Percentiles rank a stretch among this genome's conserved stretches.
Evolutionary conservation across 2,888 invertebrate species (phyloP).

Genomic region (Encarsia formosa): DNA sequence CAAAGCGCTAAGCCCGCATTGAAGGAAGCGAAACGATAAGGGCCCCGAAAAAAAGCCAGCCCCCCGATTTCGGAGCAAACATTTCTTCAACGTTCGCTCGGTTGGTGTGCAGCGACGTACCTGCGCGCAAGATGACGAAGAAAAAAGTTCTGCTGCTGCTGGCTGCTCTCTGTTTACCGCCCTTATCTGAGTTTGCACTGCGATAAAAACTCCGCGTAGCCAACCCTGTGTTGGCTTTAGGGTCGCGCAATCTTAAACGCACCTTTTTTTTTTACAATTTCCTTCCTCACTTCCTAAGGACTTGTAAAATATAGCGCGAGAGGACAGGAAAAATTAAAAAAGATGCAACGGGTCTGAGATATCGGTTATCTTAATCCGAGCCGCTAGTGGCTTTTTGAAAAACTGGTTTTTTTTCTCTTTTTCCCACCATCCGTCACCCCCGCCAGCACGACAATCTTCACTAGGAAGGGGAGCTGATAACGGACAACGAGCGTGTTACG

Average conservation of each 20-base stretch:
- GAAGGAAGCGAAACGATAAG: too few species aligned
- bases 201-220: conserved; percentile 35
- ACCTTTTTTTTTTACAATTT: neutral
- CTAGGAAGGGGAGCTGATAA: conserved; percentile 19
- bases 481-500: conserved; percentile 2
- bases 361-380: too few species aligned
- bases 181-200: conserved; percentile 50
- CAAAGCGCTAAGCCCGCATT: too few species aligned
- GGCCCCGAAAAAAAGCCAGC: too few species aligned
- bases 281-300: neutral
- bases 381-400: too few species aligned
- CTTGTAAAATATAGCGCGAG: too few species aligned
- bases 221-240: conserved; percentile 8
- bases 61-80: neutral
- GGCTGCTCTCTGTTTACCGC: conserved; percentile 41
- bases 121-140: neutral
- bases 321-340: too few species aligned
- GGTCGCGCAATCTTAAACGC: conserved; percentile 3
- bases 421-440: conserved; percentile 11
- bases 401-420: conserved; percentile 22
- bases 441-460: conserved; percentile 10
- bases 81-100: neutral
- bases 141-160: neutral
- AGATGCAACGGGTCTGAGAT: too few species aligned
- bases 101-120: neutral